Conservation (phyloP, 2,797 vertebrate species). For the Heterohyrax brucei region DNA sequence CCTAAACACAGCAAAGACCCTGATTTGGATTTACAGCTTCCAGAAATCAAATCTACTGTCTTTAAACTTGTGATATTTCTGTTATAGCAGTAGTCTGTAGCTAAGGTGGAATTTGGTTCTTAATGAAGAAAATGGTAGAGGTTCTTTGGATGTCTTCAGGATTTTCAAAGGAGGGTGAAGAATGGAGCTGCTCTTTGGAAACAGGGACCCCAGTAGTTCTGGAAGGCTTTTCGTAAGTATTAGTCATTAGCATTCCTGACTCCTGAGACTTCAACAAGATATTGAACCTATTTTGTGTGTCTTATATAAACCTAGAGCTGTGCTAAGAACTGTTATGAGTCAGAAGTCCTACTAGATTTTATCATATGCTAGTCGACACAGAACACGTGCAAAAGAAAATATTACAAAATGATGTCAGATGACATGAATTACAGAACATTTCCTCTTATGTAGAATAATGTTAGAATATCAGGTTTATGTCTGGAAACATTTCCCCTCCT, state of each 20-base stretch:
- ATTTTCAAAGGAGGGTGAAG: background rate
- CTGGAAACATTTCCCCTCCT: background rate
- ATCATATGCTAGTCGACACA: conserved; percentile 33
- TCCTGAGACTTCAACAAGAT: conserved; percentile 6
- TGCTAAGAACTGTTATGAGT: background rate
- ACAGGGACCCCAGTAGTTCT: background rate
- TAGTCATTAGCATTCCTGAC: background rate
- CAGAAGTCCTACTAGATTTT: background rate
- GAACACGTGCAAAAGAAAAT: background rate
- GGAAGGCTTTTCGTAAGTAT: background rate
- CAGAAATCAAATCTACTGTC: background rate
- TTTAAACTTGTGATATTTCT: background rate
- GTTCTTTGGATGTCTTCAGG: background rate
- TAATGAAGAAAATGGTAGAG: background rate
- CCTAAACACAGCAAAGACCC: background rate
- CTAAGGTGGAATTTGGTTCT: background rate
- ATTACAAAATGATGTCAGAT: background rate
- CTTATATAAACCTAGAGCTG: background rate
- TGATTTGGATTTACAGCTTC: background rate
- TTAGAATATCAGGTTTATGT: conserved; percentile 25
- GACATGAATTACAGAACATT: background rate
- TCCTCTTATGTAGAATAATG: background rate
- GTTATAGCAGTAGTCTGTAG: background rate
- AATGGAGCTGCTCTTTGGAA: background rate
- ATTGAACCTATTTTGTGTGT: background rate